Evolutionary conservation across 2,888 invertebrate genomes (phyloP).

Genomic region (Mystacides longicornis): DNA sequence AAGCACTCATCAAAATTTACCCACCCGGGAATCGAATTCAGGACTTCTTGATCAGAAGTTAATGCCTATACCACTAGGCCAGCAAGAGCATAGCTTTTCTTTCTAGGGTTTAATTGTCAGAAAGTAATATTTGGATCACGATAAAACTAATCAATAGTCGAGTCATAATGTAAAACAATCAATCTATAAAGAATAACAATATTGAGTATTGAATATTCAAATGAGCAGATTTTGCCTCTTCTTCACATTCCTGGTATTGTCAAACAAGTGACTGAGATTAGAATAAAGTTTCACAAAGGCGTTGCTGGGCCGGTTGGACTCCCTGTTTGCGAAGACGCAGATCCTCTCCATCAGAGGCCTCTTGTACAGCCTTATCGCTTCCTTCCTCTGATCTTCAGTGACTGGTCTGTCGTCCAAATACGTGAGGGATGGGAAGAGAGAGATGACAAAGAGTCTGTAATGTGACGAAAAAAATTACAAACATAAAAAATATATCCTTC

Average conservation of each 20-base stretch:
- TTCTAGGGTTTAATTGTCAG: too few relatives aligned
- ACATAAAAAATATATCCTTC: neutral
- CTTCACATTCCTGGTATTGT: neutral
- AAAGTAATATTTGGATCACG: too few relatives aligned
- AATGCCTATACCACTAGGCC: too few relatives aligned
- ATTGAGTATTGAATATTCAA: neutral
- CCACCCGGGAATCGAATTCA: too few relatives aligned
- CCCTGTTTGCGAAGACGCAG: conserved; percentile 25
- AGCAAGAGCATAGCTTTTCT: too few relatives aligned
- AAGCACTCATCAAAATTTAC: too few relatives aligned
- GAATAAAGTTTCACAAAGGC: neutral
- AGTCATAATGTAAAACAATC: too few relatives aligned
- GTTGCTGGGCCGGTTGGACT: neutral
- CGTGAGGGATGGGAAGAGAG: conserved; percentile 58
- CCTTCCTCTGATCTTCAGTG: conserved; percentile 55
- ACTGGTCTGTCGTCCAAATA: conserved; percentile 66
- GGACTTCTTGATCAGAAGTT: too few relatives aligned
- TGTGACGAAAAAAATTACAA: too few relatives aligned
- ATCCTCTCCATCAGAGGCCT: conserved; percentile 51
- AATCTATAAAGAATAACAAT: neutral
- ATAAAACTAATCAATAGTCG: too few relatives aligned
- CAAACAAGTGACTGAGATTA: neutral
- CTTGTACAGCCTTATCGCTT: conserved; percentile 56
- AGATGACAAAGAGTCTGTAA: conserved; percentile 65
- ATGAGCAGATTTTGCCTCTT: neutral